Base-by-base conservation (phyloP, 1,140 invertebrate species). In the Macrocentrus cingulum region DNA sequence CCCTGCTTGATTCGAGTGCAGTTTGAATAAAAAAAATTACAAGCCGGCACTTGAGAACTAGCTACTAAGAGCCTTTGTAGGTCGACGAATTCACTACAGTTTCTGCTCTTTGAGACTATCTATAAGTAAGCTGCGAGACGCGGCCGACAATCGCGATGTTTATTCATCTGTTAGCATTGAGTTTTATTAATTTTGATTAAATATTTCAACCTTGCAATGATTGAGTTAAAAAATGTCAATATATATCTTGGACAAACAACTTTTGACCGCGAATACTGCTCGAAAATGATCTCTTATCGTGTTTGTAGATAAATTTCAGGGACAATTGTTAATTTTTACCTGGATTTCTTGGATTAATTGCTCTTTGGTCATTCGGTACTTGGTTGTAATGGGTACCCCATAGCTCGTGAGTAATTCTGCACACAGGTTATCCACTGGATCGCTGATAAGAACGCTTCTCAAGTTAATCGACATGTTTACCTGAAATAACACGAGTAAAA, bases 351-450 rank as follows among this genome's bases (percentile, higher is more conserved):
- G 75, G 2, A 96, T 82, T 0, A 98, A 82, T 69, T 95, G 85
- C 4, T 94, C 89, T 70, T 90, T 89, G 0, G 88, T 79, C 53
- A 97, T 81, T 71, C 95, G 95, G 15, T 90, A 86, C 69, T 91
- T 92, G 56, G 87, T 87, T 23, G 87, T 87, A 48, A 95, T 91
- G 41, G 88, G 77, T 60, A 98, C 88, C 11, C 88, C 89, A 71
- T 92, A 84, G 46, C 85, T 75, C 59, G 85, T 75, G 1, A 99
- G 82, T 32, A 96, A 84, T 53, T 92, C 83, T 1, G 88, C 86
- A 74, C 95, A 98, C 63, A 87, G 85, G 8, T 84, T 77, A 70
- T 97, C 94, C 1, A 98, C 91, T 18, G 94, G 91, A 80, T 99
- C 97, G 62, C 92, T 92, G 59, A 98, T 91, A 19, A 98, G 79